phyloP scores from a whole-genome alignment of 2,113 vertebrate genomes.

The Pachyramphus minor region DNA sequence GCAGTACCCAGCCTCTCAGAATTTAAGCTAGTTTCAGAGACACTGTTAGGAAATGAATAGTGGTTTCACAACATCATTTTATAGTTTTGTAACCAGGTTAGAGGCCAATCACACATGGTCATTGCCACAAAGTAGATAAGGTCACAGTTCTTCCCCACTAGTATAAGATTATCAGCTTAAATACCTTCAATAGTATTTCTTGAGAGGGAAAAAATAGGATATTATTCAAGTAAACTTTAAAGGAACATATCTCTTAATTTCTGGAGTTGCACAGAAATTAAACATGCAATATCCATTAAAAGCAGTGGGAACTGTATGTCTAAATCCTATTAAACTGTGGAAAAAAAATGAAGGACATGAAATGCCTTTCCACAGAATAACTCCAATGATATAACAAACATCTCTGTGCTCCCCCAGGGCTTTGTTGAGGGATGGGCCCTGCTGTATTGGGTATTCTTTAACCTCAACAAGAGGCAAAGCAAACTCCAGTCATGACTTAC shows the following conservation, averaged over 20 bases:
- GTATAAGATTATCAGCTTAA: neutral
- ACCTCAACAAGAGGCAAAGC: neutral
- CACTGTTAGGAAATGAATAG: constrained; percentile 42
- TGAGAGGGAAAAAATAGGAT: neutral
- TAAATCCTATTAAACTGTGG: neutral
- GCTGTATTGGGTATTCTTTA: neutral
- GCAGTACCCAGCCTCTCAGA: neutral
- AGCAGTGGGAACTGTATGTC: neutral
- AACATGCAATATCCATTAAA: neutral
- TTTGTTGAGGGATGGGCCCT: neutral
- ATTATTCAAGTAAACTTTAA: neutral
- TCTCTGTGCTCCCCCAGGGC: fast-evolving
- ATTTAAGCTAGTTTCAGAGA: constrained; percentile 36
- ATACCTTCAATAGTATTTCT: neutral
- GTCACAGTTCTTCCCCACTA: neutral
- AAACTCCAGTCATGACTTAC: neutral
- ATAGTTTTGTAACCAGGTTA: constrained; percentile 52
- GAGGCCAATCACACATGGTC: constrained; percentile 22
- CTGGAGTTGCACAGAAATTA: neutral
- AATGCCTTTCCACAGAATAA: neutral
- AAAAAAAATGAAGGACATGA: neutral
- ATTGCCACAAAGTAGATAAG: constrained; percentile 7
- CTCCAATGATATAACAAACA: neutral
- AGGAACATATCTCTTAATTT: neutral
- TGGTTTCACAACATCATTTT: constrained; percentile 56